Evolutionary conservation across 2,113 vertebrate species (phyloP).

Genomic region (Chionodraco myersi): DNA sequence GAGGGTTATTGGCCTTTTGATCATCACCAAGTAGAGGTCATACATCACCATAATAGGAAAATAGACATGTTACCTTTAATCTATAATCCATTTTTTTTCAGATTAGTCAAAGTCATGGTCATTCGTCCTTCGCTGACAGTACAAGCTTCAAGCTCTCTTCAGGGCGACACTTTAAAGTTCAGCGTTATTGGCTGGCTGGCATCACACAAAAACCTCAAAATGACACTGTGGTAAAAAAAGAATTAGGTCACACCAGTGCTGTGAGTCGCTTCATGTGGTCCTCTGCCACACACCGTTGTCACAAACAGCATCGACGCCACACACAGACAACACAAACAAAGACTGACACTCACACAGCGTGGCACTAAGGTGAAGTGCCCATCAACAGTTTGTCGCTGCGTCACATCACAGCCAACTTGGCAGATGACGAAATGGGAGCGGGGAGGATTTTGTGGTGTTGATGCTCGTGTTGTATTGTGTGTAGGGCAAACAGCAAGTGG

Average conservation of each 20-base stretch:
- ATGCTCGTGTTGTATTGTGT: constrained; percentile 18
- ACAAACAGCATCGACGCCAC: constrained; percentile 54
- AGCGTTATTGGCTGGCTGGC: constrained; percentile 28
- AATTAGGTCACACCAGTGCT: constrained; percentile 52
- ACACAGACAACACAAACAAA: constrained; percentile 44
- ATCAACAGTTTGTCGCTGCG: constrained; percentile 34
- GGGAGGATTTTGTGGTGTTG: constrained; percentile 17
- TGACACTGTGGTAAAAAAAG: constrained; percentile 39
- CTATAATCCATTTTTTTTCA: constrained; percentile 27
- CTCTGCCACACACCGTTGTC: constrained; percentile 34
- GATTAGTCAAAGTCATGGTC: constrained; percentile 43
- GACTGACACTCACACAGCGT: constrained; percentile 19
- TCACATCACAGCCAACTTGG: constrained; percentile 41
- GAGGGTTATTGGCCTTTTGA: constrained; percentile 4
- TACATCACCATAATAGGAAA: neutral
- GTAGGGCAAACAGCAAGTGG: constrained; percentile 35
- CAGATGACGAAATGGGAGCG: constrained; percentile 32
- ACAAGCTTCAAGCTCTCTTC: constrained; percentile 32
- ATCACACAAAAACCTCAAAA: constrained; percentile 43
- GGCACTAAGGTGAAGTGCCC: constrained; percentile 20
- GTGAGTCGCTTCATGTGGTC: constrained; percentile 48
- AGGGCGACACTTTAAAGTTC: constrained; percentile 43
- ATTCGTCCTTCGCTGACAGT: constrained; percentile 19
- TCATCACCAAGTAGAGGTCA: neutral
- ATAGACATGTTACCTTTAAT: constrained; percentile 25